Evolutionary conservation across 2,113 vertebrate species (phyloP), one percentile per base, ranked within the genome.

Genomic region (Polyodon spathula): DNA sequence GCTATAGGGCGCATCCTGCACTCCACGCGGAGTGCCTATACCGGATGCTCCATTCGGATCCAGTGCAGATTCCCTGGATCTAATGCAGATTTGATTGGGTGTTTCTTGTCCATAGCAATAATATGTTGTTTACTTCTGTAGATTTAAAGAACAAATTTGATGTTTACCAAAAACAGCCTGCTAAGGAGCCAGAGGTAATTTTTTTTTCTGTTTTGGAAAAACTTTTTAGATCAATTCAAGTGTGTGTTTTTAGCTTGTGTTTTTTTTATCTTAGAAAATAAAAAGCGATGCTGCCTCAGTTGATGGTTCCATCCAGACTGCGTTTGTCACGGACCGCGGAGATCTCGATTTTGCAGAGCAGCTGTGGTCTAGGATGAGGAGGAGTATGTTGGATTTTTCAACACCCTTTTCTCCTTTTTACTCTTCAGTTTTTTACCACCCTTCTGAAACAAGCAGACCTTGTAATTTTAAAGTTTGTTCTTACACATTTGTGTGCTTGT

Each of bases 281-380:
- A 84, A 85, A 40, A 65, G 69, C 2, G 89, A 92, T 12, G 60
- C 71, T 3, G 73, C 76, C 59, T 72, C 82, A 7, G 79, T 77
- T 1, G 88, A 89, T 38, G 70, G 73, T 14, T 78, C 83, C 14
- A 83, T 93, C 4, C 88, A 88, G 64, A 88, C 78, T 40, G 68
- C 76, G 2, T 71, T 86, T 60, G 74, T 91, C 63, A 81, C 79
- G 59, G 85, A 89, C 56, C 81, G 94, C 60, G 88, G 86, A 8
- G 90, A 94, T 71, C 84, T 99, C 15, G 96, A 98, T 76, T 97
- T 98, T 74, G 85, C 89, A 27, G 95, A 98, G 65, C 87, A 94
- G 50, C 77, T 99, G 1, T 99, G 96, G 96, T 90, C 90, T 71
- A 88, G 76, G 67, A 90, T 97, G 89, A 89, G 84, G 67, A 90